Evolutionary conservation across 2,113 vertebrate species (phyloP), one percentile per base, ranked within the genome.

Genomic region (Nibea albiflora): DNA sequence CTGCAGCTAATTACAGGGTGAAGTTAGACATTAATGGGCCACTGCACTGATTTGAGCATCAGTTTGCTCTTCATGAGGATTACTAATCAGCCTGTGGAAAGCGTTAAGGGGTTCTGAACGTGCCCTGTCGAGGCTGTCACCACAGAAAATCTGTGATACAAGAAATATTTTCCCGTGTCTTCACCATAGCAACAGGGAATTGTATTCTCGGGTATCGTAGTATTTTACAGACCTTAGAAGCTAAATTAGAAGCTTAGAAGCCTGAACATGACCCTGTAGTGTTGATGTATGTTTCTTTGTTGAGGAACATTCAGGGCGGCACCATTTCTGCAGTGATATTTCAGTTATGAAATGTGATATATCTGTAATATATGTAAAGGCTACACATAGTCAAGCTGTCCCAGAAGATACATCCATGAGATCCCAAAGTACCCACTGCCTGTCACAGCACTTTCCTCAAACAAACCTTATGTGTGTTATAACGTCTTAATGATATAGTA

Each of bases 131-230:
- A 15, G 52, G 26, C 54, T 26, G 54, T 57, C 22, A 15, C 12
- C 54, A 8, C 11, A 68, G 65, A 35, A 52, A 35, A 68, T 3
- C 47, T 52, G 52, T 26, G 49, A 69, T 22, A 28, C 69, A 14
- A 72, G 20, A 16, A 61, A 6, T 20, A 17, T 35, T 35, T 58
- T 17, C 58, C 17, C 31, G 5, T 47, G 24, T 73, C 26, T 17
- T 73, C 70, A 4, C 56, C 44, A 73, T 61, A 3, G 56, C 42
- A 61, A 73, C 26, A 16, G 11, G 20, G 56, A 72, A 60, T 60
- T n/a, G 31, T 10, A 49, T 60, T 28, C 19, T 11, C 10, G 17
- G 46, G 56, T 9, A 11, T 16, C 47, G 54, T 58, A 10, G 54
- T 16, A 47, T 72, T 72, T 47, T 31, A 58, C 52, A 56, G 52